Base-by-base conservation (phyloP, 2,113 vertebrate genomes). In the Oxyruncus cristatus region DNA sequence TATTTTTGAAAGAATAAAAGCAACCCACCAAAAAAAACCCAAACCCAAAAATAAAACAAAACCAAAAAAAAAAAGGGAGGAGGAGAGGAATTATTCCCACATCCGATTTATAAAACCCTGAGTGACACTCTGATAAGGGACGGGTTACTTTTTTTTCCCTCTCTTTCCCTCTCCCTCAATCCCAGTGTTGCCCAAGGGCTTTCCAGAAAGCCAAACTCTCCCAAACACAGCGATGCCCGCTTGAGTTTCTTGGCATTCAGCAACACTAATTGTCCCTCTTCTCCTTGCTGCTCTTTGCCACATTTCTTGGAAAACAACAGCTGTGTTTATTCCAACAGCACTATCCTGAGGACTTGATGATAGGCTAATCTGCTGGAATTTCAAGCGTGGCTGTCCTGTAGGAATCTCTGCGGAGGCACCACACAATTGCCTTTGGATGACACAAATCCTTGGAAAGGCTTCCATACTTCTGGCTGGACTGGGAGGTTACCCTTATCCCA, bases 221-320 rank as follows among this genome's bases (percentile, higher is more conserved):
- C 56, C 74, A 92, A 90, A 86, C 62, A 96, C 81, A 95, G 90
- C 81, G 19, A 70, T 93, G 83, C 92, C 96, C 97, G 97, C 83
- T 93, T 85, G 89, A 96, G 93, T 93, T 97, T 94, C 95, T 91
- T 65, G 95, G 93, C 95, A 93, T 97, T 97, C 88, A 97, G 80
- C 96, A 97, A 79, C 94, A 92, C 93, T 96, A 97, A 98, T 97
- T 97, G 97, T 98, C 97, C 94, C 81, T 92, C 95, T 88, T 94
- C 96, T 41, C 97, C 97, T 98, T 85, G 90, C 95, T 98, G 97
- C 94, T 98, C 97, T 97, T 97, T 97, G 96, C 97, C 96, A 88
- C 97, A 92, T 98, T 98, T 98, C 98, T 97, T 98, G 97, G 97
- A 97, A 98, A 98, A 98, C 97, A 98, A 92, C 98, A 98, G 98